Evolutionary conservation across 2,888 invertebrate species (phyloP), one percentile per base, ranked within the genome.

Genomic region (Agrotis ipsilon): DNA sequence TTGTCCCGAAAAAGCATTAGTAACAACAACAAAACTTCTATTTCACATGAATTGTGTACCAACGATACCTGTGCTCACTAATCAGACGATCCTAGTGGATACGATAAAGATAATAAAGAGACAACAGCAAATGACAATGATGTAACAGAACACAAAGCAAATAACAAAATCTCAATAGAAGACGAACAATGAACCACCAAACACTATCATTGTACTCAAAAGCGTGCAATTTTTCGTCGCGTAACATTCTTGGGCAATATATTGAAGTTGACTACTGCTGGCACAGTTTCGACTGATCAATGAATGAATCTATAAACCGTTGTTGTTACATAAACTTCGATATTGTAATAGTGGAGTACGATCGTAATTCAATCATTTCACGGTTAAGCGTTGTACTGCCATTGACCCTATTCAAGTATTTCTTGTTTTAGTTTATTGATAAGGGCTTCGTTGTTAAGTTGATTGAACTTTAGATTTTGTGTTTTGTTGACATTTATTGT

Each of bases 281-380:
- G 48, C 68, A 69, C 59, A 61, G 71, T 75, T 79, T 84, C 52
- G 58, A 11, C 52, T 43, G 68, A 72, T 82, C 80, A 71, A 82
- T 85, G 85, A 82, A 83, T 83, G 83, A 79, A 84, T 75, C 57
- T 51, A 69, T 66, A 71, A 82, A 46, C 59, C 52, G 65, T 61
- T 67, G 72, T 48, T 58, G 72, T 85, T 85, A 78, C 72, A 76
- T 83, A 80, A 83, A 71, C 55, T n/a, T 51, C 61, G 43, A 77
- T 80, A 75, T 78, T 80, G 75, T 69, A 80, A 82, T 58, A 65
- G 64, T 61, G 60, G 57, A 62, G 55, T 74, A 58, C 69, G 81
- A 77, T 81, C 75, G 76, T 83, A 85, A 83, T 83, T 75, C 83
- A 82, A 82, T 82, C 19, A 84, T 75, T 84, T 85, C 78, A 81